A percentile compares a stretch with the other conserved stretches of the same genome.
These are phyloP conservation scores for Pocillopora grandis DNA, from an alignment of 92 coral and sea anemone species.

Conservation along the genomic window DNA sequence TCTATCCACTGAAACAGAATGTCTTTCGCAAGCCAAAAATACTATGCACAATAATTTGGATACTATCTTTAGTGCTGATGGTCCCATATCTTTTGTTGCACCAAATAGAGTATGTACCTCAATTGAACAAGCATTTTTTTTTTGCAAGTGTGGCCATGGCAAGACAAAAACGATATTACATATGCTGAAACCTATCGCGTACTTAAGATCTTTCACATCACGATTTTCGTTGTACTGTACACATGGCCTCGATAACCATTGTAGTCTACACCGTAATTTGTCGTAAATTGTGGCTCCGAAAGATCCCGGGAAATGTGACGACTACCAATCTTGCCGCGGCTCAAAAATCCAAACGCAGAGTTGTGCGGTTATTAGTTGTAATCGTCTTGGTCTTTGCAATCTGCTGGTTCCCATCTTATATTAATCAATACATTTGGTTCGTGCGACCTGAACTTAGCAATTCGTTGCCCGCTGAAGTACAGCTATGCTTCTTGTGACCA, in stretches of 20 bases:
- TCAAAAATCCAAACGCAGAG: constrained; percentile 33
- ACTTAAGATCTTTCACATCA: constrained; percentile 28
- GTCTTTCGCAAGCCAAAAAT: constrained; percentile 15
- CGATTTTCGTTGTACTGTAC: constrained; percentile 28
- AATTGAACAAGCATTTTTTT: neutral
- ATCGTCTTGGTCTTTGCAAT: constrained; percentile 42
- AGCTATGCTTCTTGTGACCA: constrained; percentile 19
- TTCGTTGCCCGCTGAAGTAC: neutral
- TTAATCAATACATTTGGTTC: constrained; percentile 39
- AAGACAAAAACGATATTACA: constrained; percentile 1
- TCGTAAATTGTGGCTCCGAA: constrained; percentile 50
- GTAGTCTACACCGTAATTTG: constrained; percentile 34
- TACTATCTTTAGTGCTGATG: constrained; percentile 28
- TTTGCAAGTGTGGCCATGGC: constrained; percentile 33
- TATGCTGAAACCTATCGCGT: neutral
- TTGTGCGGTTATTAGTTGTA: constrained; percentile 30
- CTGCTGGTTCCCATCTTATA: constrained; percentile 54
- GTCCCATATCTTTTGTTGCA: neutral
- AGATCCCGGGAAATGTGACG: constrained; percentile 53
- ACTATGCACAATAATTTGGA: constrained; percentile 31
- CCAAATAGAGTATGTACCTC: neutral
- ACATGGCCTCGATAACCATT: constrained; percentile 15
- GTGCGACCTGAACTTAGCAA: neutral
- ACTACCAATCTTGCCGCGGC: constrained; percentile 31
- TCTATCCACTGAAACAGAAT: constrained; percentile 23